Evolutionary conservation across 2,888 invertebrate genomes (phyloP).

Genomic region (Diarsia mendica): DNA sequence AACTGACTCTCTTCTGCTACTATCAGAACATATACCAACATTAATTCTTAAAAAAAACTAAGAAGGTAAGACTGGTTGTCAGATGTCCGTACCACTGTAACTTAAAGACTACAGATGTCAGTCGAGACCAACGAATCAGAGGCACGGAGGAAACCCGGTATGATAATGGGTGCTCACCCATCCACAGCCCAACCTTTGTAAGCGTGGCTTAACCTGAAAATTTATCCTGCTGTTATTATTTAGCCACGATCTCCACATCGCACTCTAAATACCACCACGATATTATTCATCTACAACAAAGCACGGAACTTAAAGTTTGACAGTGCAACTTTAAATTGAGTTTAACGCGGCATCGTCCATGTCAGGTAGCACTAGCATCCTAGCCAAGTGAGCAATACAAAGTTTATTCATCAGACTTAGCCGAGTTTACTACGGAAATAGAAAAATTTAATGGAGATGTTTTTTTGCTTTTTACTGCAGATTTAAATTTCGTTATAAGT

Average conservation of each 20-base stretch:
- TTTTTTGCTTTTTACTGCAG: constrained; percentile 19
- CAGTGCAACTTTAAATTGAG: constrained; percentile 67
- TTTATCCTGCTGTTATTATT: too few species aligned
- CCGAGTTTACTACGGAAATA: constrained; percentile 46
- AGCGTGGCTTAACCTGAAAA: too few species aligned
- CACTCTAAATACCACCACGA: constrained; percentile 2
- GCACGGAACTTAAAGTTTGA: constrained; percentile 46
- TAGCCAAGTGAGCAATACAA: constrained; percentile 58
- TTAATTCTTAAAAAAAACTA: too few species aligned
- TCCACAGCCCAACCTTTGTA: too few species aligned
- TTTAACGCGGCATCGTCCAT: constrained; percentile 61
- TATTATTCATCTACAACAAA: constrained; percentile 45
- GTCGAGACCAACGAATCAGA: too few species aligned
- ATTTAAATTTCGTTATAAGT: not conserved
- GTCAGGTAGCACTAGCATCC: constrained; percentile 53
- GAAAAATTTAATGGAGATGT: constrained; percentile 25
- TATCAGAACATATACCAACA: too few species aligned
- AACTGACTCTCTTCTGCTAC: too few species aligned
- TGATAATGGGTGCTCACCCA: too few species aligned
- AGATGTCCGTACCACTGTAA: too few species aligned
- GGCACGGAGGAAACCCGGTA: too few species aligned
- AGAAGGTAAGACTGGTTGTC: too few species aligned
- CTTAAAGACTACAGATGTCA: too few species aligned
- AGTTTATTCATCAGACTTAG: constrained; percentile 67
- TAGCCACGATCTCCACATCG: not conserved